phyloP scores from a whole-genome alignment of 2,888 invertebrate species.

The Alviniconcha strummeri region DNA sequence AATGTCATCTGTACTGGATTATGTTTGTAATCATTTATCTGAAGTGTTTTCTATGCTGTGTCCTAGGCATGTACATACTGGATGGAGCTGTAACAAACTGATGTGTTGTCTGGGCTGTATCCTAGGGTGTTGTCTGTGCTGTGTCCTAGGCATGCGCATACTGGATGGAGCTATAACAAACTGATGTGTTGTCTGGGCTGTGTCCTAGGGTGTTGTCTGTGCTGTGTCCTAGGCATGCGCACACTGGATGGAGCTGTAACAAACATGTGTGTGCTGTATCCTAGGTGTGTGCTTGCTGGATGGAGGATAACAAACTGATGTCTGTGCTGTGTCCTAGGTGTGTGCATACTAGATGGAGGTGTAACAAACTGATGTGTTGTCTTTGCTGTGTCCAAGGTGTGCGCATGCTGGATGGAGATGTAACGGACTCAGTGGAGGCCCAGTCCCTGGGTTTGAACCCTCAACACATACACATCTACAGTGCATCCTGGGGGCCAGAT shows the following conservation, averaged over 20 bases:
- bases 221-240: background rate
- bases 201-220: background rate
- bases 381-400: constrained; percentile 80
- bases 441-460: constrained; percentile 93
- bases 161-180: background rate
- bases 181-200: too few species aligned
- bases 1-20: too few species aligned
- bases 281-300: background rate
- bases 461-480: constrained; percentile 98
- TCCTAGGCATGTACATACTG: too few species aligned
- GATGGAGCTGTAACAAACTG: too few species aligned
- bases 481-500: constrained; percentile 97
- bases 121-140: background rate
- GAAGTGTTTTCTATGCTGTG: too few species aligned
- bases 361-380: too few species aligned
- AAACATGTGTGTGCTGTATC: background rate
- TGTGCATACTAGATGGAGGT: background rate
- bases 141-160: background rate
- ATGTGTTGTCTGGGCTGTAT: too few species aligned
- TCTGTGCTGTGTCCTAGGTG: background rate
- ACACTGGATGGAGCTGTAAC: background rate
- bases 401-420: constrained; percentile 98
- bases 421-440: constrained; percentile 98
- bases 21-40: too few species aligned
- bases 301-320: background rate